These are phyloP conservation scores for Oeneis ivallda DNA, from an alignment of 2,888 invertebrate species.

Conservation along the genomic window DNA sequence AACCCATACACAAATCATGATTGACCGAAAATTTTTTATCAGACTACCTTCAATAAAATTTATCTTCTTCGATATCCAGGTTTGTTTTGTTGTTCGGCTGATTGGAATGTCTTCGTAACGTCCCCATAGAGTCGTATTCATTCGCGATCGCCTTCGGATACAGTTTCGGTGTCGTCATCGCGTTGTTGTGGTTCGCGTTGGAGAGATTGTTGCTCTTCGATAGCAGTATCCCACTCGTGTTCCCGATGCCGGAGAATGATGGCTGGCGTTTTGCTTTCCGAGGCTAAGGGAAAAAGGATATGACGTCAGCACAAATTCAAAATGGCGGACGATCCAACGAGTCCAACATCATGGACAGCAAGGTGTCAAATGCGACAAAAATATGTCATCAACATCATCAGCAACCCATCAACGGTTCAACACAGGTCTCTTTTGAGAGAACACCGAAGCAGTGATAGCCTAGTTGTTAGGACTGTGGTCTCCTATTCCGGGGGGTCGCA, in stretches of 20 bases:
- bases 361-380: too few relatives aligned
- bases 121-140: slow-evolving; percentile 89
- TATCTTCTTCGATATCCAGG: slow-evolving; percentile 84
- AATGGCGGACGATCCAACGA: too few relatives aligned
- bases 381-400: too few relatives aligned
- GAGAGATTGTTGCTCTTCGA: slow-evolving; percentile 82
- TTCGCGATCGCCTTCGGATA: slow-evolving; percentile 87
- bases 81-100: slow-evolving; percentile 84
- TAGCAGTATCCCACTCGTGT: slow-evolving; percentile 77
- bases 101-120: slow-evolving; percentile 88
- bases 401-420: too few relatives aligned
- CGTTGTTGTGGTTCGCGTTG: slow-evolving; percentile 83
- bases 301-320: too few relatives aligned
- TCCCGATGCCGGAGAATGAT: slow-evolving; percentile 84
- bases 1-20: background rate
- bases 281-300: slow-evolving; percentile 54
- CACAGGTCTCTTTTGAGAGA: too few relatives aligned
- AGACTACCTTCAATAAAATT: slow-evolving; percentile 78
- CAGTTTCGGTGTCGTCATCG: slow-evolving; percentile 83
- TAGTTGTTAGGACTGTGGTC: too few relatives aligned
- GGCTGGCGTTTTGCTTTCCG: slow-evolving; percentile 85
- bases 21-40: background rate
- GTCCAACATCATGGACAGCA: too few relatives aligned
- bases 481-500: too few relatives aligned
- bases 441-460: too few relatives aligned